Evolutionary conservation across 2,888 invertebrate species (phyloP).

Genomic region (Sisyra terminalis): DNA sequence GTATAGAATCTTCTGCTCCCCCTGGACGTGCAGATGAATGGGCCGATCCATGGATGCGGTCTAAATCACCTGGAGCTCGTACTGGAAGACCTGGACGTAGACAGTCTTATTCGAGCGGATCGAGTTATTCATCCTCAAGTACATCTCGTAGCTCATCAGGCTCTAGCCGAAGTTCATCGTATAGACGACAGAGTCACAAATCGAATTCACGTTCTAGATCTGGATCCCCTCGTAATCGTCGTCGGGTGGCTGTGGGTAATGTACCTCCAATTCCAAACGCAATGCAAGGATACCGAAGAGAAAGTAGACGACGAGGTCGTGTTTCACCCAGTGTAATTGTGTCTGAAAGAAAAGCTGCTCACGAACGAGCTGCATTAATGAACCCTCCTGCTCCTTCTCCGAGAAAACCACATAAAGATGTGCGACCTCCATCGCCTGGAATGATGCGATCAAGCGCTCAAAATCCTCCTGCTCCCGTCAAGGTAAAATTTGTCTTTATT

Average conservation of each 20-base stretch:
- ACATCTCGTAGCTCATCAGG: slow-evolving; percentile 23
- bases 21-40: slow-evolving; percentile 65
- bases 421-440: slow-evolving; percentile 22
- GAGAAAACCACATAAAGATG: slow-evolving; percentile 30
- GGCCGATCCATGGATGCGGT: slow-evolving; percentile 90
- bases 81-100: slow-evolving; percentile 30
- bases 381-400: slow-evolving; percentile 55
- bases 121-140: slow-evolving; percentile 44
- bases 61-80: slow-evolving; percentile 37
- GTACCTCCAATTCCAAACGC: background rate
- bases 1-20: slow-evolving; percentile 29
- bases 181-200: slow-evolving; percentile 13
- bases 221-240: slow-evolving; percentile 17
- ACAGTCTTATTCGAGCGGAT: slow-evolving; percentile 56
- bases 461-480: slow-evolving; percentile 37
- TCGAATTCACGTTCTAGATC: slow-evolving; percentile 39
- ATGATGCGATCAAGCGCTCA: slow-evolving; percentile 36
- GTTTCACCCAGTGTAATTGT: slow-evolving; percentile 47
- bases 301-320: slow-evolving; percentile 20
- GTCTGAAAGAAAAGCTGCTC: slow-evolving; percentile 43
- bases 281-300: background rate
- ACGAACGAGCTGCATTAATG: slow-evolving; percentile 52
- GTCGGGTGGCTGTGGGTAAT: slow-evolving; percentile 7
- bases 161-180: slow-evolving; percentile 22
- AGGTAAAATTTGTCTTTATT: slow-evolving; percentile 13